A percentile compares a stretch with the other conserved stretches of the same genome.
phyloP scores from a whole-genome alignment of 2,888 invertebrate species.

The Stenichneumon culpator region DNA sequence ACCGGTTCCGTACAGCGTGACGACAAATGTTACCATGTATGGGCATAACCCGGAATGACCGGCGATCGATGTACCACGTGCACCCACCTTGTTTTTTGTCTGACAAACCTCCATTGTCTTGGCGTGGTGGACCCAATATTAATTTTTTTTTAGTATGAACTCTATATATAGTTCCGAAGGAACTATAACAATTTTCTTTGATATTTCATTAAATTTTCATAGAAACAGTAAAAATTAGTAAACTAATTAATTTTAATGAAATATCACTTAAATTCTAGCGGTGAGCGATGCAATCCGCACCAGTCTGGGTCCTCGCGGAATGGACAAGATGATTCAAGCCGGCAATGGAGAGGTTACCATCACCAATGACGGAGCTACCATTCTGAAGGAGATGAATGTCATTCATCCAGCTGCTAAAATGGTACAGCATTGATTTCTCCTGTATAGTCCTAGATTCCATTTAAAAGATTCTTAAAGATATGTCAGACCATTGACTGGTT shows the following conservation, averaged over 20 bases:
- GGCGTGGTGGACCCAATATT: not conserved
- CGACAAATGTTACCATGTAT: slow-evolving; percentile 70
- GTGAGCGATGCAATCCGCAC: slow-evolving; percentile 99
- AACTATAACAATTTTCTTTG: not conserved
- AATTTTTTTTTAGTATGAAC: not conserved
- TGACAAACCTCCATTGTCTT: not conserved
- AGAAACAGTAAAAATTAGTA: not conserved
- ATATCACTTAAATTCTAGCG: slow-evolving; percentile 88
- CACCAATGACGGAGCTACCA: slow-evolving; percentile 99
- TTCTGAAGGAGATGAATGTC: slow-evolving; percentile 99
- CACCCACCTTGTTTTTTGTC: slow-evolving; percentile 1
- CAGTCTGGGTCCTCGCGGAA: slow-evolving; percentile 98
- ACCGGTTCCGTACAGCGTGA: slow-evolving; percentile 27
- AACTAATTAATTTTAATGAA: not conserved
- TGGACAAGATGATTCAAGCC: slow-evolving; percentile 99
- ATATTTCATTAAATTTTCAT: not conserved
- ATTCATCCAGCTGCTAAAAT: slow-evolving; percentile 99
- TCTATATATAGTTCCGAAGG: not conserved
- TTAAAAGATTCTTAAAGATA: not conserved
- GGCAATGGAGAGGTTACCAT: slow-evolving; percentile 99
- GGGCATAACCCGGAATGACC: slow-evolving; percentile 69
- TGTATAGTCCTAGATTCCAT: not conserved
- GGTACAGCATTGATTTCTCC: slow-evolving; percentile 87
- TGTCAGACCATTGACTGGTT: not conserved
- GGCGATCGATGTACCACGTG: slow-evolving; percentile 38